Conservation (phyloP, 2,797 vertebrate genomes). For the Bovichtus diacanthus region DNA sequence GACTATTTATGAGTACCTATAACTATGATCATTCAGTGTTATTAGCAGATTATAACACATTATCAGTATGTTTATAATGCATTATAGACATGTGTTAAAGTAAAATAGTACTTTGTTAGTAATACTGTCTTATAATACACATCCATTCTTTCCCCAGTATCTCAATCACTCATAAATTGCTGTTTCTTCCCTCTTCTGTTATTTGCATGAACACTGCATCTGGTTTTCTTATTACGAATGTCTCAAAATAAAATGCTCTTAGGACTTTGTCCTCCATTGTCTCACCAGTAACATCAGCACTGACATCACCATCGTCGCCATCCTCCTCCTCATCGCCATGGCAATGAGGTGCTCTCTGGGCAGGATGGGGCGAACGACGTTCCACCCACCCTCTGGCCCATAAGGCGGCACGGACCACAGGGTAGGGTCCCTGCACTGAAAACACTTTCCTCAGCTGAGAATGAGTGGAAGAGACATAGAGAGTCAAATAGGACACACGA, state of each 20-base stretch:
- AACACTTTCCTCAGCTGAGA: constrained; percentile 90
- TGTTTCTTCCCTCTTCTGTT: not conserved
- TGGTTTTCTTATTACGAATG: not conserved
- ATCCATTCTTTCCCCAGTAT: not conserved
- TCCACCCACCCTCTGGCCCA: constrained; percentile 92
- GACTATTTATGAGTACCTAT: too few species aligned
- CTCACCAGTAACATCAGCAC: constrained; percentile 77
- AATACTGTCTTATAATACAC: not conserved
- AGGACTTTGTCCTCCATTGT: not conserved
- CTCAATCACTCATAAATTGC: not conserved
- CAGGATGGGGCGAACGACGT: constrained; percentile 62
- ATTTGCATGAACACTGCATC: not conserved
- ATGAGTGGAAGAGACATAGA: not conserved
- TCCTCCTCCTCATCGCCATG: constrained; percentile 69
- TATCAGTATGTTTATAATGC: too few species aligned
- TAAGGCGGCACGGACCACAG: constrained; percentile 88
- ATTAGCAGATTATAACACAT: too few species aligned
- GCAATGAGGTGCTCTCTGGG: constrained; percentile 33
- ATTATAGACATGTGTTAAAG: too few species aligned
- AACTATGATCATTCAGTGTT: too few species aligned
- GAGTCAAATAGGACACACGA: not conserved
- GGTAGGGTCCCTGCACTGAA: constrained; percentile 88
- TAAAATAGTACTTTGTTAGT: not conserved
- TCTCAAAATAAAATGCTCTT: not conserved
- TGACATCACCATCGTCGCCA: constrained; percentile 71